These are phyloP conservation scores for Pao palembangensis DNA, from an alignment of 2,113 vertebrate genomes.

Conservation along the genomic window DNA sequence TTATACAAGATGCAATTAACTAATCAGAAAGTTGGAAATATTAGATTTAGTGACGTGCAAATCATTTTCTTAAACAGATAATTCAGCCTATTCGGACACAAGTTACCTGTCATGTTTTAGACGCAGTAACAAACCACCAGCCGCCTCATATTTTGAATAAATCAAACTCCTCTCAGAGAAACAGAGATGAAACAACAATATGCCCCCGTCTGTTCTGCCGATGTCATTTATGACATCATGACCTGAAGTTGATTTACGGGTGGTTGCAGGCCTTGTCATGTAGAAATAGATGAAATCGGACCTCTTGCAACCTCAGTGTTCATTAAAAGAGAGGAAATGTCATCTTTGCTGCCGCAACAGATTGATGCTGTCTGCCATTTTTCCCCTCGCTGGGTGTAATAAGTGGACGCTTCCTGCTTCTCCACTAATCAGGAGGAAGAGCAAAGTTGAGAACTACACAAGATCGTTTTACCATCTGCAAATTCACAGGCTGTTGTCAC, in stretches of 20 bases:
- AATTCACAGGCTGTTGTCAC: background rate
- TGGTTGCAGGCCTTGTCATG: background rate
- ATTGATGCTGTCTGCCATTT: background rate
- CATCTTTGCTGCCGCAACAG: background rate
- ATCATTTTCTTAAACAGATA: too few species aligned
- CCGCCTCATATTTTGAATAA: too few species aligned
- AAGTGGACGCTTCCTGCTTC: constrained; percentile 6
- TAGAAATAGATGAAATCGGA: background rate
- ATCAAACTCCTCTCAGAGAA: too few species aligned
- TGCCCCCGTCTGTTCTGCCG: too few species aligned
- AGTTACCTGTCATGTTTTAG: too few species aligned
- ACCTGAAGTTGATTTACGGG: background rate
- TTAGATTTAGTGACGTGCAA: too few species aligned
- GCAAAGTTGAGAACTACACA: constrained; percentile 1
- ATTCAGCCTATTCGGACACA: too few species aligned
- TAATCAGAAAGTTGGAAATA: too few species aligned
- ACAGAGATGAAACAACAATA: too few species aligned
- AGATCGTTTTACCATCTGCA: background rate
- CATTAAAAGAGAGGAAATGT: background rate
- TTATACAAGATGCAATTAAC: too few species aligned
- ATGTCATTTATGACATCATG: too few species aligned
- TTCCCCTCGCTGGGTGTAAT: constrained; percentile 4
- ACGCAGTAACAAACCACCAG: too few species aligned
- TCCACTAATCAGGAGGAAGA: background rate
- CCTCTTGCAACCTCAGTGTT: background rate